Evolutionary conservation across 1,140 invertebrate species (phyloP).

Genomic region (Orussus abietinus): DNA sequence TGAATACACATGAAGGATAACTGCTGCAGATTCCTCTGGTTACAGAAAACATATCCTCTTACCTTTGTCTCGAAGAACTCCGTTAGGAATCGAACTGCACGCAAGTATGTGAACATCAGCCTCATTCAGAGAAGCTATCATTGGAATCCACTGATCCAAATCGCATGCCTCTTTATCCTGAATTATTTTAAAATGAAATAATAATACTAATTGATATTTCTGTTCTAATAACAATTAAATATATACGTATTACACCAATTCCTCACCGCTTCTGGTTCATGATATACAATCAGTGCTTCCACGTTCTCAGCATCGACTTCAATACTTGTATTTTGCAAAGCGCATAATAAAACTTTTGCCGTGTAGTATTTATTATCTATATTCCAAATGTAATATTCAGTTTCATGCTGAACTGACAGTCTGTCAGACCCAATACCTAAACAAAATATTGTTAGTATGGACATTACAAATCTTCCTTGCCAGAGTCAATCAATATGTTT

Average conservation of each 20-base stretch:
- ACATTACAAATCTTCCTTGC: too few species aligned
- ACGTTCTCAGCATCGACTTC: slow-evolving; percentile 48
- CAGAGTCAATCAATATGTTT: too few species aligned
- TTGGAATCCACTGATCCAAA: slow-evolving; percentile 32
- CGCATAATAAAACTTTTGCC: slow-evolving; percentile 56
- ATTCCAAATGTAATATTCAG: slow-evolving; percentile 56
- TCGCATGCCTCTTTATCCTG: slow-evolving; percentile 44
- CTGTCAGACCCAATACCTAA: not conserved
- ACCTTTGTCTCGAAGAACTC: slow-evolving; percentile 42
- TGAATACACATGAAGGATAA: slow-evolving; percentile 16
- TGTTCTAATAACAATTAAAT: slow-evolving; percentile 7
- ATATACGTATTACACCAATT: too few species aligned
- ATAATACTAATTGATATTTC: not conserved
- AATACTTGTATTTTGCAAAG: slow-evolving; percentile 47
- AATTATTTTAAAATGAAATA: slow-evolving; percentile 17
- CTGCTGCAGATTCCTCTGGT: slow-evolving; percentile 10
- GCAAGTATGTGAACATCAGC: slow-evolving; percentile 39
- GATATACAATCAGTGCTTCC: slow-evolving; percentile 60
- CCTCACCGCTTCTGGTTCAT: slow-evolving; percentile 56
- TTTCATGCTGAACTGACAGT: slow-evolving; percentile 39
- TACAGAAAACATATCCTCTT: slow-evolving; percentile 12
- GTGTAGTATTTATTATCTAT: slow-evolving; percentile 69
- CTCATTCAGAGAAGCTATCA: slow-evolving; percentile 28
- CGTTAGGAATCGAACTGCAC: slow-evolving; percentile 43
- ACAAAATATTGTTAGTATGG: too few species aligned